These are phyloP conservation scores for Stratiolaelaps scimitus DNA, from an alignment of 1,140 invertebrate genomes.

Conservation along the genomic window DNA sequence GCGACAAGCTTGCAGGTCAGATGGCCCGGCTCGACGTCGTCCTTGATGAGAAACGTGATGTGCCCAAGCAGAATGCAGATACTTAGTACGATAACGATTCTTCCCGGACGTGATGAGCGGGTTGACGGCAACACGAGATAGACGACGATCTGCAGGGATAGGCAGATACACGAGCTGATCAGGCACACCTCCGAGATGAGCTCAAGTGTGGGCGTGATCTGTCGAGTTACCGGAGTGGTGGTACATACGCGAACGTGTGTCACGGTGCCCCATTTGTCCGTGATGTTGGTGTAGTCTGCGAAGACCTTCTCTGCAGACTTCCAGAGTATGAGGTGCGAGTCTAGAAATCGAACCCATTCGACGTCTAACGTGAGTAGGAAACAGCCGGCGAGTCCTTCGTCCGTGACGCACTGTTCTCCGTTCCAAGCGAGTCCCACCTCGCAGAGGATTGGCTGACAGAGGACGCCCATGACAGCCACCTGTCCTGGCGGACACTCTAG, in stretches of 20 bases:
- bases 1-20: conserved; percentile 31
- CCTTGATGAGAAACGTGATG: conserved; percentile 14
- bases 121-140: conserved; percentile 2
- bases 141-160: background rate
- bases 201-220: background rate
- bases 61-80: background rate
- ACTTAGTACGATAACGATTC: conserved; percentile 11
- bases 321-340: background rate
- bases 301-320: background rate
- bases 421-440: conserved; percentile 4
- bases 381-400: background rate
- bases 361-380: conserved; percentile 14
- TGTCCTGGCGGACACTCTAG: background rate
- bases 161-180: conserved; percentile 20
- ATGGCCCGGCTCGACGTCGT: conserved; percentile 15
- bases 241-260: conserved; percentile 14
- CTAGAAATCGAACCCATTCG: conserved; percentile 15
- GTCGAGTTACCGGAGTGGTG: background rate
- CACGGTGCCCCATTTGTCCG: conserved; percentile 3
- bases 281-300: background rate
- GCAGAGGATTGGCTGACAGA: conserved; percentile 9
- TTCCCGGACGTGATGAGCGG: background rate
- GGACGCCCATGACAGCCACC: background rate
- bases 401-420: conserved; percentile 6
- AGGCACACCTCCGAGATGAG: conserved; percentile 18